Evolutionary conservation across 2,113 vertebrate genomes (phyloP).

Genomic region (Onychostruthus taczanowskii): DNA sequence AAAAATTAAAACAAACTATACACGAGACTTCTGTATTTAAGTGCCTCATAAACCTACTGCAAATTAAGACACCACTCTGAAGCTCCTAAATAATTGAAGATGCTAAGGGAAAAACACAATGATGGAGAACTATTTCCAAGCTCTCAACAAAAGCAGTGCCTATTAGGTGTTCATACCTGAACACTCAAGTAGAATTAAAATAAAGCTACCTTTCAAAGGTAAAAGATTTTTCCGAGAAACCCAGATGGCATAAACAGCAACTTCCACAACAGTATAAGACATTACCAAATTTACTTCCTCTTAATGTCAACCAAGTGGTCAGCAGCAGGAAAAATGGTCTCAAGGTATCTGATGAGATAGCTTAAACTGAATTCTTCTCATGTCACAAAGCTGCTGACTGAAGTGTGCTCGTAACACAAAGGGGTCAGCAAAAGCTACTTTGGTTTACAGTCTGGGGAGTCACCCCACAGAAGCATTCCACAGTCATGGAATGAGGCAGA

Average conservation of each 20-base stretch:
- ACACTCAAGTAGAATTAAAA: neutral
- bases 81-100: neutral
- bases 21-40: conserved; percentile 12
- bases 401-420: accelerated
- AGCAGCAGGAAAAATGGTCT: neutral
- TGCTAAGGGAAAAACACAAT: neutral
- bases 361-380: neutral
- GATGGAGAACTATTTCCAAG: neutral
- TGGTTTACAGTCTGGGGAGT: neutral
- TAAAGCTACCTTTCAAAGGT: neutral
- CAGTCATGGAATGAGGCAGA: accelerated
- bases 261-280: neutral
- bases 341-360: neutral
- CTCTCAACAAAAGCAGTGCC: neutral
- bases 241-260: neutral
- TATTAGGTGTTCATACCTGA: neutral
- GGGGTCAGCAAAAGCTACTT: neutral
- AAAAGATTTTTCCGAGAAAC: neutral
- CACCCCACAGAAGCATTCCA: neutral
- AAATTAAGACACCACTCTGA: neutral
- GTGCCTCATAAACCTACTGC: neutral
- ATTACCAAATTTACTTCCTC: neutral
- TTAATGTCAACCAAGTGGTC: neutral
- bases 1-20: conserved; percentile 33
- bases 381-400: neutral